A percentile compares a stretch with the other conserved stretches of the same genome.
phyloP scores from a whole-genome alignment of 2,113 vertebrate genomes.

The Oncorhynchus nerka region DNA sequence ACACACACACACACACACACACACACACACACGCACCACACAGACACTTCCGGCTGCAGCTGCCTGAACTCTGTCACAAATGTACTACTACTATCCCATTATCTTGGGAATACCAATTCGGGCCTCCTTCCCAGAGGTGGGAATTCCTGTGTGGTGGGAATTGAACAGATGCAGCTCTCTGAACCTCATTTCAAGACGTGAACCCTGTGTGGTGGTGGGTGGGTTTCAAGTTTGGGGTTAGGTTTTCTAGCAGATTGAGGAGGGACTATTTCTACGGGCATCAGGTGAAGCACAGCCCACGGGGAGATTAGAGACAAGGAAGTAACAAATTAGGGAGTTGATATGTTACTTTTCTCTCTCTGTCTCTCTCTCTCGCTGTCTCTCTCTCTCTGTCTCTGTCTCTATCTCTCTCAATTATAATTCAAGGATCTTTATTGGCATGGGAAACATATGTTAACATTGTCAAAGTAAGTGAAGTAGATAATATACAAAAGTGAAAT shows the following conservation, averaged over 20 bases:
- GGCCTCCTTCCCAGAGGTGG: constrained; percentile 12
- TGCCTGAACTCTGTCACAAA: constrained; percentile 43
- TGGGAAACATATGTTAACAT: no score
- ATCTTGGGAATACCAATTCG: constrained; percentile 33
- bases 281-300: constrained; percentile 7
- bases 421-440: no score
- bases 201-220: not conserved
- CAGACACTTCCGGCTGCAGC: constrained; percentile 23
- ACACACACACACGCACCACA: not conserved
- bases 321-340: constrained; percentile 7
- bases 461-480: no score
- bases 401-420: not conserved
- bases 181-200: no score
- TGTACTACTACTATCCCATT: constrained; percentile 13
- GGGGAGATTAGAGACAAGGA: constrained; percentile 17
- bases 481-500: no score
- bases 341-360: not conserved
- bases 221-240: constrained; percentile 3
- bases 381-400: not conserved
- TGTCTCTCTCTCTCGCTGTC: constrained; percentile 4
- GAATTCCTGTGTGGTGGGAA: not conserved
- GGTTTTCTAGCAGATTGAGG: not conserved
- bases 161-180: not conserved
- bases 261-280: constrained; percentile 14
- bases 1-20: no score